A percentile compares a stretch with the other conserved stretches of the same genome.
Conservation (phyloP, 2,113 vertebrate species). For the Axis porcinus region DNA sequence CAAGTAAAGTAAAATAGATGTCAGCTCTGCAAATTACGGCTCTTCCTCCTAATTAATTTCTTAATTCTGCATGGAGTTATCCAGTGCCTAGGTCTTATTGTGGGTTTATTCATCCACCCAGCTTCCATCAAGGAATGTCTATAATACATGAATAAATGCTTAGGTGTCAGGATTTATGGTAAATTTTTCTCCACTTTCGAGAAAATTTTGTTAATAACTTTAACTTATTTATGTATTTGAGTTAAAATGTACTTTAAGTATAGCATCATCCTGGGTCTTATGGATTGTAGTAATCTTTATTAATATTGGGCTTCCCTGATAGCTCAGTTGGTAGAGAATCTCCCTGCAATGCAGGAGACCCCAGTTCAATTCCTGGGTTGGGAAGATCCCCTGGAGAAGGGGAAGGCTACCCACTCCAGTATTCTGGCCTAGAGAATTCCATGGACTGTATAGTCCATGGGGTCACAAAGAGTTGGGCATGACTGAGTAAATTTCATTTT, state of each 20-base stretch:
- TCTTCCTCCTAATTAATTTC: conserved; percentile 84
- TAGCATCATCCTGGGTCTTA: background rate
- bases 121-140: conserved; percentile 64
- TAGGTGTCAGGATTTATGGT: conserved; percentile 44
- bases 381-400: background rate
- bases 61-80: conserved; percentile 77
- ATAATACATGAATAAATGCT: conserved; percentile 55
- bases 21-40: conserved; percentile 80
- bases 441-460: background rate
- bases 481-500: background rate
- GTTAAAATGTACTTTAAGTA: conserved; percentile 26
- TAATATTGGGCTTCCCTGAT: background rate
- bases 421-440: background rate
- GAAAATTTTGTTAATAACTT: conserved; percentile 41
- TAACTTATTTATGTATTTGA: conserved; percentile 40
- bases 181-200: conserved; percentile 7
- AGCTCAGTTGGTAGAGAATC: background rate
- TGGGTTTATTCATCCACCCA: conserved; percentile 80
- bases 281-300: background rate
- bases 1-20: conserved; percentile 84
- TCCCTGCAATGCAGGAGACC: background rate
- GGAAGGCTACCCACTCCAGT: background rate
- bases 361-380: background rate
- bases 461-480: background rate
- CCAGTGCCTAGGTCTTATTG: conserved; percentile 73